Evolutionary conservation across 2,888 invertebrate genomes (phyloP).

Genomic region (Callosobruchus maculatus): DNA sequence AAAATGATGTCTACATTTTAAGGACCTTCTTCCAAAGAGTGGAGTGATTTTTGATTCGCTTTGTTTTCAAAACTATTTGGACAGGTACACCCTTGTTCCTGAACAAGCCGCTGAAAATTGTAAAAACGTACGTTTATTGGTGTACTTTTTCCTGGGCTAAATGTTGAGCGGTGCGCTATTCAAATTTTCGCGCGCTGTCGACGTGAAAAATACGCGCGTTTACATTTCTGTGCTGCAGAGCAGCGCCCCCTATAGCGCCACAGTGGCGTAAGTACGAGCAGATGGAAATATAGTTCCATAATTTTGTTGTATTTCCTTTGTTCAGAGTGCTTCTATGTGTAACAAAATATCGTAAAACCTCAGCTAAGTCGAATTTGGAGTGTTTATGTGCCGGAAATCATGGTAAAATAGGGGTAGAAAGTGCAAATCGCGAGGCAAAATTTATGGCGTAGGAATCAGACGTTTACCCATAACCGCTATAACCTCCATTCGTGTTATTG

Average conservation of each 20-base stretch:
- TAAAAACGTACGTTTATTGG: too few relatives aligned
- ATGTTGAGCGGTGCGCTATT: background rate
- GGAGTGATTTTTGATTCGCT: too few relatives aligned
- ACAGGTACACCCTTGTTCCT: too few relatives aligned
- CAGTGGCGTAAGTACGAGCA: constrained; percentile 40
- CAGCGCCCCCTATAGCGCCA: constrained; percentile 44
- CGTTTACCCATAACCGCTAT: constrained; percentile 75
- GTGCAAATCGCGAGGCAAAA: constrained; percentile 33
- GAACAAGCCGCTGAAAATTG: too few relatives aligned
- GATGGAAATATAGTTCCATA: constrained; percentile 44
- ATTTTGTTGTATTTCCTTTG: constrained; percentile 13
- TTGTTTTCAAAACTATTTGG: too few relatives aligned
- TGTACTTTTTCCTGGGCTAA: background rate
- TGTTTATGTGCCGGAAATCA: background rate
- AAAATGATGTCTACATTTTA: too few relatives aligned
- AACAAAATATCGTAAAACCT: background rate
- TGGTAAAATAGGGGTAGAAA: background rate
- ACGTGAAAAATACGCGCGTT: constrained; percentile 44
- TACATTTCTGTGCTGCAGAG: constrained; percentile 36
- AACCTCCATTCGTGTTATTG: constrained; percentile 75
- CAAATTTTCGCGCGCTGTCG: constrained; percentile 37
- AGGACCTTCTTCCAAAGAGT: too few relatives aligned
- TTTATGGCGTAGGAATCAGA: constrained; percentile 63
- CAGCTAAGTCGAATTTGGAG: background rate
- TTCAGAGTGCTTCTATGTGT: background rate